These are phyloP conservation scores for Thymelicus acteon DNA, from an alignment of 2,888 invertebrate genomes.

Conservation along the genomic window DNA sequence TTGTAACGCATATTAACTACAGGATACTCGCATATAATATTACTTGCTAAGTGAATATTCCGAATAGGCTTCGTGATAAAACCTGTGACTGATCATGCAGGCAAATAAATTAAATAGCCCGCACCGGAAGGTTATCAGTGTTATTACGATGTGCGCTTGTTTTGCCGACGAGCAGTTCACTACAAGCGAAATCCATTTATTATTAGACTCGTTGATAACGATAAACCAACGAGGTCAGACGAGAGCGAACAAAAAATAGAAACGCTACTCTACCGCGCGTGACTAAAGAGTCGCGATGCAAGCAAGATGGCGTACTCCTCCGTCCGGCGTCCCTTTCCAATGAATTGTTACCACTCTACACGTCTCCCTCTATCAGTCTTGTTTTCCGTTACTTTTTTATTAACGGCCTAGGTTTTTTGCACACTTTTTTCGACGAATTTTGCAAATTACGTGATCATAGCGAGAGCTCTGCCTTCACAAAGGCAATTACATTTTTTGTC, in stretches of 20 bases:
- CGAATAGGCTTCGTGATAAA: conserved; percentile 11
- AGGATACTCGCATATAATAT: neutral
- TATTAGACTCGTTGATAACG: conserved; percentile 78
- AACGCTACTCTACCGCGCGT: conserved; percentile 79
- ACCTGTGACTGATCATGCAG: conserved; percentile 43
- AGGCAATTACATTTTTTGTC: conserved; percentile 52
- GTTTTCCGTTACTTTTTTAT: conserved; percentile 73
- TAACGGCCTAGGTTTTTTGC: conserved; percentile 59
- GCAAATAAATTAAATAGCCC: conserved; percentile 61
- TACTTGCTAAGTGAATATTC: neutral
- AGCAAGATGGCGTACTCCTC: conserved; percentile 73
- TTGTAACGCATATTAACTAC: neutral
- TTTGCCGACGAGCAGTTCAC: conserved; percentile 59
- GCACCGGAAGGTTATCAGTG: conserved; percentile 68
- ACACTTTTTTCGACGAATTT: conserved; percentile 69
- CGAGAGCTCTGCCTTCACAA: conserved; percentile 52
- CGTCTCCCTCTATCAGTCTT: conserved; percentile 61
- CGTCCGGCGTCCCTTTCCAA: conserved; percentile 58
- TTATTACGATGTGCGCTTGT: conserved; percentile 58
- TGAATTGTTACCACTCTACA: conserved; percentile 53
- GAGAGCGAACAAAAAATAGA: conserved; percentile 80
- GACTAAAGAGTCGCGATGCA: conserved; percentile 77
- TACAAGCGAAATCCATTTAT: conserved; percentile 73
- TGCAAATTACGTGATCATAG: conserved; percentile 73
- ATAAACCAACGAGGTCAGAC: conserved; percentile 82